Evolutionary conservation across 1,140 invertebrate species (phyloP).

Genomic region (Trichomalopsis sarcophagae): DNA sequence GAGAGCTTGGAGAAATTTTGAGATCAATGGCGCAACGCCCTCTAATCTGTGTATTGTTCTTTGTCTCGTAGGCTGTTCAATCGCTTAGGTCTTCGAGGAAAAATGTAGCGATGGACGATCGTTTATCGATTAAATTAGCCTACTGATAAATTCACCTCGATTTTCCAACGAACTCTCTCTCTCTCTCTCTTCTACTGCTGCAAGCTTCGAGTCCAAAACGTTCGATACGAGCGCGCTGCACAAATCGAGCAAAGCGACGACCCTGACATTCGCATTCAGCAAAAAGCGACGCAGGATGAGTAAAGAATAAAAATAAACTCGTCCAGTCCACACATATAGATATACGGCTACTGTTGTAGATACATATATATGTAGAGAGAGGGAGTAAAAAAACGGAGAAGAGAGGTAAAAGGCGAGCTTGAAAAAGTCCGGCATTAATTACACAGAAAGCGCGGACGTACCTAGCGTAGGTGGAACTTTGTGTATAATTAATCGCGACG

Average conservation of each 20-base stretch:
- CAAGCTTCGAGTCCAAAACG: neutral
- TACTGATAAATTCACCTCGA: too few relatives aligned
- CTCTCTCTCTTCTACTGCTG: too few relatives aligned
- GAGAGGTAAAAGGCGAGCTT: neutral
- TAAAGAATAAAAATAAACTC: neutral
- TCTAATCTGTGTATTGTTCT: neutral
- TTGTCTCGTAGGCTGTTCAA: neutral
- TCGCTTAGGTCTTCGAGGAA: too few relatives aligned
- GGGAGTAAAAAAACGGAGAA: neutral
- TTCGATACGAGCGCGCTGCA: neutral
- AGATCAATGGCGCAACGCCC: neutral
- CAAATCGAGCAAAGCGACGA: neutral
- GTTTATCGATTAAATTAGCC: too few relatives aligned
- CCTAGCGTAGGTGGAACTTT: neutral
- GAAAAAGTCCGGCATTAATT: slow-evolving; percentile 4
- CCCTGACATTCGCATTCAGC: slow-evolving; percentile 9
- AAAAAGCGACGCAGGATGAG: neutral
- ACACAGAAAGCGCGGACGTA: neutral
- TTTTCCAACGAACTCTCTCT: neutral
- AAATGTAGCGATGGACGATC: too few relatives aligned
- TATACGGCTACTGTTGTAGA: neutral
- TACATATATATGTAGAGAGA: neutral
- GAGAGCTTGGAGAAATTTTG: neutral
- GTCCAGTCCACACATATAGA: neutral
- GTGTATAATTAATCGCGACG: slow-evolving; percentile 20